A percentile compares a stretch with the other conserved stretches of the same genome.
phyloP scores from a whole-genome alignment of 2,797 vertebrate species.

The Diceros bicornis region DNA sequence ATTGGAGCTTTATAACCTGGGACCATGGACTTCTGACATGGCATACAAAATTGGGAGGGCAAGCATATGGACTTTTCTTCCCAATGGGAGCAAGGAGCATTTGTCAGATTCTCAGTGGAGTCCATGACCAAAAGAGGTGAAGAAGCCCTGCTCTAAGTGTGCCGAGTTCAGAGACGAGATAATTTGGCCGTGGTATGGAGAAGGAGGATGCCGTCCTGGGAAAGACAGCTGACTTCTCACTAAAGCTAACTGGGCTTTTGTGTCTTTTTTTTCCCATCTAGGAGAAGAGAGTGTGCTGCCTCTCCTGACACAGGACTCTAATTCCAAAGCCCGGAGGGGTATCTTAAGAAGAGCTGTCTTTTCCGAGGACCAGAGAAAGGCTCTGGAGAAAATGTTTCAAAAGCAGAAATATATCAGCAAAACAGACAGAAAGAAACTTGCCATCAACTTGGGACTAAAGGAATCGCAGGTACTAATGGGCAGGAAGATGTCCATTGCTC shows the following conservation, averaged over 20 bases:
- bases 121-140: neutral
- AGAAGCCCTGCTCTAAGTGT: neutral
- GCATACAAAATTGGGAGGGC: neutral
- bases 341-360: conserved; percentile 98
- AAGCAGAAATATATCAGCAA: conserved; percentile 99
- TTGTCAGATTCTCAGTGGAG: neutral
- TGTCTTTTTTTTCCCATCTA: conserved; percentile 75
- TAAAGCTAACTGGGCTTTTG: neutral
- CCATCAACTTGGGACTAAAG: conserved; percentile 95
- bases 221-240: neutral
- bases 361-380: conserved; percentile 97
- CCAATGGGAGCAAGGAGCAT: neutral
- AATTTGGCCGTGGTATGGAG: neutral
- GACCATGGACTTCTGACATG: neutral
- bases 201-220: neutral
- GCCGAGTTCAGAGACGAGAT: neutral
- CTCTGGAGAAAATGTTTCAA: conserved; percentile 97
- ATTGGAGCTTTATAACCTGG: neutral
- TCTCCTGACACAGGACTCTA: conserved; percentile 93
- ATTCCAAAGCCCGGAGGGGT: conserved; percentile 94
- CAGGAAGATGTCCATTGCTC: neutral
- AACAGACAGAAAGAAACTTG: conserved; percentile 96
- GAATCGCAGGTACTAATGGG: conserved; percentile 95
- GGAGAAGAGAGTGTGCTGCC: conserved; percentile 90
- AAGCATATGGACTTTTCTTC: neutral